phyloP scores from a whole-genome alignment of 2,113 vertebrate genomes.

The Grammomys dolichurus region DNA sequence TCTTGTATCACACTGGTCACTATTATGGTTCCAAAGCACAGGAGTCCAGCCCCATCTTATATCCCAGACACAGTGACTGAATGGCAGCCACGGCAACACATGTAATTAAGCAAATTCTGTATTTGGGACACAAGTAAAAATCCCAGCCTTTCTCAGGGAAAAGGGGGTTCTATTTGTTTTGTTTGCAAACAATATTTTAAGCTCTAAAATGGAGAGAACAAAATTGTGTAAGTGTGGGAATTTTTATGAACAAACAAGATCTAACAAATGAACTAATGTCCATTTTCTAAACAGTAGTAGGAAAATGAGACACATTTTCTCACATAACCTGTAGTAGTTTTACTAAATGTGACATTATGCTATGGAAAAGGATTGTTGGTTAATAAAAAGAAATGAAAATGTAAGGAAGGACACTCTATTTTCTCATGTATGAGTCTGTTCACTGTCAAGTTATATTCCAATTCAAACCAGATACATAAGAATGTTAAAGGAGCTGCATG shows the following conservation, averaged over 20 bases:
- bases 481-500: neutral
- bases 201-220: neutral
- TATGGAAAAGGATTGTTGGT: neutral
- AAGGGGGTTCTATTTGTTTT: neutral
- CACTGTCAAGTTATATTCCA: constrained; percentile 26
- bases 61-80: neutral
- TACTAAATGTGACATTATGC: neutral
- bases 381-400: neutral
- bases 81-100: constrained; percentile 16
- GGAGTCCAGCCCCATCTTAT: constrained; percentile 24
- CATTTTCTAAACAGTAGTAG: constrained; percentile 45
- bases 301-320: constrained; percentile 22
- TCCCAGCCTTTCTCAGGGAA: neutral
- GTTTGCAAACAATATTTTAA: constrained; percentile 42
- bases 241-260: constrained; percentile 8
- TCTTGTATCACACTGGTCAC: neutral
- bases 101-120: neutral
- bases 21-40: neutral
- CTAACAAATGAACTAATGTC: neutral
- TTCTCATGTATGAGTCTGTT: neutral
- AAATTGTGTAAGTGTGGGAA: neutral
- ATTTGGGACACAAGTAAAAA: neutral
- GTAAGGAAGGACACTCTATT: neutral
- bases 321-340: neutral
- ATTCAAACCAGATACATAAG: constrained; percentile 46